Evolutionary conservation across 2,888 invertebrate species (phyloP).

Genomic region (Parnassius mnemosyne): DNA sequence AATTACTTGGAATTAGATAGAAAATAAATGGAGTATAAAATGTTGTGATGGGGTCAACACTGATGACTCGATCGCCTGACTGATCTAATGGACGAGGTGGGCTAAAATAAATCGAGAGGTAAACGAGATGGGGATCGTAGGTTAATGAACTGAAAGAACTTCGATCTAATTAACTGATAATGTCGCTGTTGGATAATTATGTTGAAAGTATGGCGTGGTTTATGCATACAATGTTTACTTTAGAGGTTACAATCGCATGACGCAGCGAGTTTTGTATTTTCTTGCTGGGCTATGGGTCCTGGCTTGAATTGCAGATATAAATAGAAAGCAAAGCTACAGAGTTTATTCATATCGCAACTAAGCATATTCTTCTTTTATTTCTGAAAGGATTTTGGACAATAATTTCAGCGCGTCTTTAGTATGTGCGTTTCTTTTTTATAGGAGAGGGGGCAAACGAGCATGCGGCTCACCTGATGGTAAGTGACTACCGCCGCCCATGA

Average conservation of each 20-base stretch:
- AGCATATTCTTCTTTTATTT: no score
- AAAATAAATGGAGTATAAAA: constrained; percentile 3
- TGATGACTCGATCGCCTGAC: constrained; percentile 26
- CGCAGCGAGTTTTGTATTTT: no score
- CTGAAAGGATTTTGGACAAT: no score
- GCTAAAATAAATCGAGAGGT: constrained; percentile 15
- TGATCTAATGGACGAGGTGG: constrained; percentile 10
- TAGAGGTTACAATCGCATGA: not conserved
- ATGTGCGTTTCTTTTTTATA: no score
- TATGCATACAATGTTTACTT: not conserved
- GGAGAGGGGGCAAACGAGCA: no score
- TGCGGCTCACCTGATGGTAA: no score
- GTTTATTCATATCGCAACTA: no score
- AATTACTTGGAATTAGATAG: constrained; percentile 17
- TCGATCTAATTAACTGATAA: constrained; percentile 25
- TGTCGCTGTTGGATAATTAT: constrained; percentile 14
- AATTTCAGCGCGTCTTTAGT: no score
- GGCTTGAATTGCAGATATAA: no score
- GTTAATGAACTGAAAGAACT: constrained; percentile 21
- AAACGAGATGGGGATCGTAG: constrained; percentile 22
- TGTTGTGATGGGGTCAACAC: constrained; percentile 20
- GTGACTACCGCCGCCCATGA: no score
- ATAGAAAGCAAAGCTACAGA: no score
- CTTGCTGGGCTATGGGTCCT: no score
- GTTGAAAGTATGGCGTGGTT: constrained; percentile 6